These are phyloP conservation scores for Rhinoptilus africanus DNA, from an alignment of 2,113 vertebrate species.

Conservation along the genomic window DNA sequence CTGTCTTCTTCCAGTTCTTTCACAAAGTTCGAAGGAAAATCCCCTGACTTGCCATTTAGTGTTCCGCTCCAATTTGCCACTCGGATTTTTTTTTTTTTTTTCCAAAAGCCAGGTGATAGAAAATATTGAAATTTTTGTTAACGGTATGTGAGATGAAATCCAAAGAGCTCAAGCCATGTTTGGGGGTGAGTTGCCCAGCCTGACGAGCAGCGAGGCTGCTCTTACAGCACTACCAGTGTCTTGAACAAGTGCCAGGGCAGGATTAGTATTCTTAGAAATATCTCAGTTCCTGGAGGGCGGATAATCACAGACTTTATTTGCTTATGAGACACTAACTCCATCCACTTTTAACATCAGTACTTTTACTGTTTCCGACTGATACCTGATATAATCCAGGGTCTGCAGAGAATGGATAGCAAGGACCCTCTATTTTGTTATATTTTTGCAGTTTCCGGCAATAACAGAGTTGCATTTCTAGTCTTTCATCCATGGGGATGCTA, in stretches of 20 bases:
- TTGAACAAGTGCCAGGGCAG: background rate
- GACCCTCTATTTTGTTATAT: background rate
- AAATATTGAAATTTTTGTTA: background rate
- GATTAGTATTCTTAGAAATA: background rate
- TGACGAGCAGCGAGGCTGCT: background rate
- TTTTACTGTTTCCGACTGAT: background rate
- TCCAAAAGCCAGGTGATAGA: background rate
- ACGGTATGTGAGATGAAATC: background rate
- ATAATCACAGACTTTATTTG: background rate
- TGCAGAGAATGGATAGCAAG: background rate
- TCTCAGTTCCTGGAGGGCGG: background rate
- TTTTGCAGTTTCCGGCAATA: background rate
- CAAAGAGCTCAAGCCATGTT: background rate
- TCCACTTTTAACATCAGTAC: rapidly evolving
- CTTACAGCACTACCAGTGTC: background rate
- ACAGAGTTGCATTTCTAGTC: background rate
- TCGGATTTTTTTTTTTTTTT: background rate
- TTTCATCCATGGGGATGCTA: background rate
- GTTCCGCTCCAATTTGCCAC: too few species aligned
- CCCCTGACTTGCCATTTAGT: too few species aligned
- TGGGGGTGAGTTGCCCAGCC: background rate
- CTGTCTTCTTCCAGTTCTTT: too few species aligned
- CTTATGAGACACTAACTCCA: background rate
- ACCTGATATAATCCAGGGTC: background rate
- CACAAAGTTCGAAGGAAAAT: too few species aligned